Conservation (phyloP, 2,113 vertebrate species). For the Burhinus oedicnemus region DNA sequence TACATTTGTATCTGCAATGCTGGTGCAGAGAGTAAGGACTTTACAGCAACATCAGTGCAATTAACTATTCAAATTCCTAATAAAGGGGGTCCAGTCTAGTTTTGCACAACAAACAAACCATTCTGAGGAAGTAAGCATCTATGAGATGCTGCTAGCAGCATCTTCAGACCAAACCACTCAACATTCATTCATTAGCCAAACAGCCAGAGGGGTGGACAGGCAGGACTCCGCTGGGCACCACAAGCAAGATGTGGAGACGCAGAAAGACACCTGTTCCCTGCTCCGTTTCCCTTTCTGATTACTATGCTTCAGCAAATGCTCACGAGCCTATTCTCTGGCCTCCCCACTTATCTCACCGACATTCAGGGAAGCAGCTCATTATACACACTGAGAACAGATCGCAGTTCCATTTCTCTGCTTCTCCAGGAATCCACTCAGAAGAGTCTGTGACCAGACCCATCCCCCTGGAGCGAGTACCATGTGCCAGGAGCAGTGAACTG, state of each 20-base stretch:
- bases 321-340: not conserved
- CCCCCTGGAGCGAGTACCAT: not conserved
- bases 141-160: not conserved
- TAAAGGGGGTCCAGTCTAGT: not conserved
- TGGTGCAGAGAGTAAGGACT: not conserved
- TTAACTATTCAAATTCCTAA: not conserved
- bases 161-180: not conserved
- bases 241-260: not conserved
- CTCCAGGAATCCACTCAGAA: not conserved
- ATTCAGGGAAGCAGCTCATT: not conserved
- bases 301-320: not conserved
- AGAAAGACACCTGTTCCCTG: not conserved
- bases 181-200: not conserved
- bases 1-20: not conserved
- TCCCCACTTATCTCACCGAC: not conserved
- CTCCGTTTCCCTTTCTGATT: not conserved
- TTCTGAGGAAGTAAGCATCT: not conserved
- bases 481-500: not conserved
- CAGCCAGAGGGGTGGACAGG: not conserved
- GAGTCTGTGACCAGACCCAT: not conserved
- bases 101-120: not conserved
- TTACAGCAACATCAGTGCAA: not conserved
- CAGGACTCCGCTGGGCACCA: not conserved
- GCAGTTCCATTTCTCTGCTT: not conserved
- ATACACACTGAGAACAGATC: rapidly evolving